Conservation (phyloP, 2,113 vertebrate species). For the Phyllostomus discolor region DNA sequence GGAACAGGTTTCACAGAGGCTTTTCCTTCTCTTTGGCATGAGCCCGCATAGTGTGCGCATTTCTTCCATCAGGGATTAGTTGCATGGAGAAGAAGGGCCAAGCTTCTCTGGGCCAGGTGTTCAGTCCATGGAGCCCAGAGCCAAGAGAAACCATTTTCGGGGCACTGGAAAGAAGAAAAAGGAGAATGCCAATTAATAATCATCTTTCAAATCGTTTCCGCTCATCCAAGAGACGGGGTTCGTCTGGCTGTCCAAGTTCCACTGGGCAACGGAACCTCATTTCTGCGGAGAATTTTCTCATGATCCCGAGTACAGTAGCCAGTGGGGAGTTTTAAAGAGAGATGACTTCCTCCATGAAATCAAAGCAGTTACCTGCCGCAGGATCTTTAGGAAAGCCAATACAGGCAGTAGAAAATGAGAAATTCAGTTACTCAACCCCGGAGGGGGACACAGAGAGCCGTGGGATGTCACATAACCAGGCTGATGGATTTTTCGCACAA, state of each 20-base stretch:
- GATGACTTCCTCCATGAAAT: conserved; percentile 26
- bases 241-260: not conserved
- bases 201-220: conserved; percentile 66
- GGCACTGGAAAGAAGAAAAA: conserved; percentile 43
- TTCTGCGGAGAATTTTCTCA: conserved; percentile 27
- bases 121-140: conserved; percentile 19
- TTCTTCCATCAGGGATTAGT: conserved; percentile 32
- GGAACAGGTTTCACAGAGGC: not conserved
- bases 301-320: conserved; percentile 7
- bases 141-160: conserved; percentile 55
- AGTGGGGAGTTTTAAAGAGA: conserved; percentile 16
- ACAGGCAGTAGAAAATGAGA: not conserved
- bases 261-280: not conserved
- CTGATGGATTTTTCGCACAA: conserved; percentile 30
- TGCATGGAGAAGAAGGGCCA: conserved; percentile 50
- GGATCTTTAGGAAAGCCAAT: not conserved
- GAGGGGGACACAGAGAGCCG: not conserved
- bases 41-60: conserved; percentile 22
- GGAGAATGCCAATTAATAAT: conserved; percentile 61
- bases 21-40: not conserved
- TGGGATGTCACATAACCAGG: not conserved
- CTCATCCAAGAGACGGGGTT: conserved; percentile 33
- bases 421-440: not conserved
- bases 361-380: not conserved
- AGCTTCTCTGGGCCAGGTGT: conserved; percentile 33